phyloP scores from a whole-genome alignment of 1,140 invertebrate genomes.

The Scylla paramamosain region DNA sequence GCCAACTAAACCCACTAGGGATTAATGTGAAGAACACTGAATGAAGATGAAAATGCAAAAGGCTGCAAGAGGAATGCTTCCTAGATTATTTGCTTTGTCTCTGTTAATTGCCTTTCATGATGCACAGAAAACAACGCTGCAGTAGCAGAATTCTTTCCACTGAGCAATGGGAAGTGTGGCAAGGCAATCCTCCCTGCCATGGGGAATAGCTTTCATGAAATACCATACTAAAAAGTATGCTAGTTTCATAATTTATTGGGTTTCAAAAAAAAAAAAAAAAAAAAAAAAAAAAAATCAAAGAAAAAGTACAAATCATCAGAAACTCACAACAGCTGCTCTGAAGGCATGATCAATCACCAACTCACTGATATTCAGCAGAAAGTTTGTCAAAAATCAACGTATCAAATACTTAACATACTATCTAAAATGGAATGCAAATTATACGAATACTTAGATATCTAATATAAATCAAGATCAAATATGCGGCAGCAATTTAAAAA shows the following conservation, averaged over 20 bases:
- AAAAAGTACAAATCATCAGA: background rate
- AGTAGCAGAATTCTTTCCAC: background rate
- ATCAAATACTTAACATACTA: background rate
- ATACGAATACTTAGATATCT: background rate
- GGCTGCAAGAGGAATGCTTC: no score
- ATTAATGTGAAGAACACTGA: no score
- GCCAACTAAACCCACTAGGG: no score
- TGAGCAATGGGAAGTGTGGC: no score
- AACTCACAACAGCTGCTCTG: background rate
- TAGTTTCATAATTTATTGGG: background rate
- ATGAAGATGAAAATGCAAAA: no score
- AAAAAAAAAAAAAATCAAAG: background rate
- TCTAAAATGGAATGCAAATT: background rate
- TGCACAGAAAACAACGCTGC: background rate
- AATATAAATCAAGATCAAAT: background rate
- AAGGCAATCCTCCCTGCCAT: no score
- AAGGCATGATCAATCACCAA: background rate
- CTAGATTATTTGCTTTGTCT: background rate
- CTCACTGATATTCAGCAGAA: background rate
- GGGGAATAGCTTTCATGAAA: no score
- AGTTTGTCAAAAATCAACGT: background rate
- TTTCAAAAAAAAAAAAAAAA: background rate
- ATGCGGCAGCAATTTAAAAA: background rate
- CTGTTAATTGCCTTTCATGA: background rate
- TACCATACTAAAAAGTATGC: background rate